Base-by-base conservation (phyloP, 2,113 vertebrate genomes). In the Cheilinus undulatus region DNA sequence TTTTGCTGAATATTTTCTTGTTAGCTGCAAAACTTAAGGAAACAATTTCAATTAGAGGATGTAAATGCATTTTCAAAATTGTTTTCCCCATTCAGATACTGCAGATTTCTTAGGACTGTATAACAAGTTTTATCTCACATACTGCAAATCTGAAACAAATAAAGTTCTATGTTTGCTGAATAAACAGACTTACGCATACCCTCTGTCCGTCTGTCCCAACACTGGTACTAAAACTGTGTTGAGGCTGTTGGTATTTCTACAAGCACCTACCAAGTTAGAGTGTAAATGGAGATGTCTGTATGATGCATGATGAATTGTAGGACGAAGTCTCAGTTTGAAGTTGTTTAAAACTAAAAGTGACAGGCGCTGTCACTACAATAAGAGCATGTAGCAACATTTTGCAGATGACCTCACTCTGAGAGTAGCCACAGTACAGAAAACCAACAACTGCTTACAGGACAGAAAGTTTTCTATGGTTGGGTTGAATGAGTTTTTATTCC, bases 301-400 rank as follows among this genome's bases (percentile, higher is more conserved):
- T 70, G 63, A 67, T 76, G 26, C 26, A 56, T 69, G 66, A 68
- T 73, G 53, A 62, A 50, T 24, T 62, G 49, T 52, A 42, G 34
- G 60, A 23, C 54, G 53, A 69, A 23, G 52, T 74, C 64, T 32
- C 32, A 59, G 56, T 57, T 61, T 69, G 53, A 83, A 63, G 28
- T 73, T 45, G 17, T 69, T 71, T 75, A 56, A 52, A 75, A 79
- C 67, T 20, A 48, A 54, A 68, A 62, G 71, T 81, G 83, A 82
- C 85, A 38, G 65, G n/a, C 45, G 60, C 76, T 83, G 83, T 86
- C 87, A 71, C 70, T 58, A 56, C 60, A 63, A 80, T 78, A 77
- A 75, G 70, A 56, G 57, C 76, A 65, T 17, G 17, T 67, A 28
- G 45, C 59, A 42, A 23, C 48, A 34, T 46, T 74, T 53, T 71